A percentile compares a stretch with the other conserved stretches of the same genome.
Evolutionary conservation across 2,113 vertebrate species (phyloP).

Genomic region (Orthonyx spaldingii): DNA sequence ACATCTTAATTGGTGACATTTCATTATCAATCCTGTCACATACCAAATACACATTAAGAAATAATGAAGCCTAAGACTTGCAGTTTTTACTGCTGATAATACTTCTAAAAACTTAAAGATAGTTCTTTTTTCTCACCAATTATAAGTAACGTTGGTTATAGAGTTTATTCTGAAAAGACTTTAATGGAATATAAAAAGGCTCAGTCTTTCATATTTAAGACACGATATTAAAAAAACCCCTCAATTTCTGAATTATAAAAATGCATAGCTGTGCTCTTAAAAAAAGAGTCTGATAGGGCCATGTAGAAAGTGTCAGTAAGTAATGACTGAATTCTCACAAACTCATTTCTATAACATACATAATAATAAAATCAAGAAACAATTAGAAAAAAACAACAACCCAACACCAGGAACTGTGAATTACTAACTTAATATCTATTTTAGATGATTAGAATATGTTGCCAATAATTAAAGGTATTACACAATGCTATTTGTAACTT

Average conservation of each 20-base stretch:
- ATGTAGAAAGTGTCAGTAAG: not conserved
- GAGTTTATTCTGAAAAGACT: not conserved
- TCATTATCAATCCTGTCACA: not conserved
- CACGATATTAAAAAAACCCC: not conserved
- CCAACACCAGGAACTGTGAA: not conserved
- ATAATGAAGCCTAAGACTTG: not conserved
- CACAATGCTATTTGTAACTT: not conserved
- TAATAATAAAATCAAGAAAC: not conserved
- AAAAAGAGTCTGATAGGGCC: not conserved
- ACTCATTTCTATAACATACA: not conserved
- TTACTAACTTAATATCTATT: not conserved
- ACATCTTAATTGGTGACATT: not conserved
- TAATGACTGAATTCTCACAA: not conserved
- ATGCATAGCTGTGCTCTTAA: not conserved
- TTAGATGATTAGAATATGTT: not conserved
- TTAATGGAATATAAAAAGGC: not conserved
- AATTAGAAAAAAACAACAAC: not conserved
- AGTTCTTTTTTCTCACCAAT: not conserved
- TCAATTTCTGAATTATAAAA: not conserved
- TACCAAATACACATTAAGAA: not conserved
- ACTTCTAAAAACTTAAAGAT: not conserved
- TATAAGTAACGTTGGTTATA: not conserved
- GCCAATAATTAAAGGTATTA: not conserved
- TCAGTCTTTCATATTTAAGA: not conserved
- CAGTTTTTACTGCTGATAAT: not conserved